These are phyloP conservation scores for Chrysolina oricalcia DNA, from an alignment of 2,888 invertebrate genomes.

Conservation along the genomic window DNA sequence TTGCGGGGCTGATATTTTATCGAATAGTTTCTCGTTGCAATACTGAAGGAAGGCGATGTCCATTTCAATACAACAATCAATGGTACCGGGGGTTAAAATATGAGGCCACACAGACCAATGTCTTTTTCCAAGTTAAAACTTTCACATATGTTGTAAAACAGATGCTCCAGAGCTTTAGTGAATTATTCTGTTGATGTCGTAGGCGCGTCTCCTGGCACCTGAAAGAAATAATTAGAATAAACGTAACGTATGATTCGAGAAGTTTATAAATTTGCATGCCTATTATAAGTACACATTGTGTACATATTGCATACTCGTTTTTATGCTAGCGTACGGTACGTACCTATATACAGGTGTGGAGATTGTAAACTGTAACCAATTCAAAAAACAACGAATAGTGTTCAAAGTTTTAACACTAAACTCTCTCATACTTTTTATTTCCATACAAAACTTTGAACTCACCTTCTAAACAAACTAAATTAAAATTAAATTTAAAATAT, in stretches of 20 bases:
- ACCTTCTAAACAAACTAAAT: no score
- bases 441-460: no score
- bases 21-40: slow-evolving; percentile 1
- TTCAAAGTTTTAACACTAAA: not conserved
- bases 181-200: not conserved
- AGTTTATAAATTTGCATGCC: not conserved
- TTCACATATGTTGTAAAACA: not conserved
- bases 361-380: not conserved
- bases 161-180: slow-evolving; percentile 6
- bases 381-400: not conserved
- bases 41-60: not conserved
- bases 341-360: not conserved
- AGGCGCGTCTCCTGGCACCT: not conserved
- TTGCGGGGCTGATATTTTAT: not conserved
- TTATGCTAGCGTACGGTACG: no score
- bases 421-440: not conserved
- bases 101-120: slow-evolving; percentile 3
- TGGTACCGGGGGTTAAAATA: not conserved
- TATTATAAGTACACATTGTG: not conserved
- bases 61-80: not conserved
- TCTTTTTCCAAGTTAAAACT: slow-evolving; percentile 6
- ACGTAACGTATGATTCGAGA: not conserved
- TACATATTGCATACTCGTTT: not conserved
- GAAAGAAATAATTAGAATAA: not conserved
- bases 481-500: not conserved